A percentile compares a stretch with the other conserved stretches of the same genome.
Evolutionary conservation across 2,888 invertebrate species (phyloP).

Genomic region (Lissonota sp.): DNA sequence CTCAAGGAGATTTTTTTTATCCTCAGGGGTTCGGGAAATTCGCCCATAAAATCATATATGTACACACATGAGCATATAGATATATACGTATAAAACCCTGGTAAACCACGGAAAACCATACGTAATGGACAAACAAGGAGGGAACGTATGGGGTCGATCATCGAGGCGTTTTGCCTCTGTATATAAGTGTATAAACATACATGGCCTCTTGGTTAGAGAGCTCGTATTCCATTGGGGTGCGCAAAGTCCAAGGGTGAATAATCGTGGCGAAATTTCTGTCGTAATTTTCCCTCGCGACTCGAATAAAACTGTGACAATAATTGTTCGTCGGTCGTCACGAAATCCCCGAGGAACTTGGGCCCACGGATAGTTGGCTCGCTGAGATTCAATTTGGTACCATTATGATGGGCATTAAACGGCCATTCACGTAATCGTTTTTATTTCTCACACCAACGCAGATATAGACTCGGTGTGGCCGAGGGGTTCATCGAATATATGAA

Average conservation of each 20-base stretch:
- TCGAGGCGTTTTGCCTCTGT: conserved; percentile 62
- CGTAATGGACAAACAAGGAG: conserved; percentile 78
- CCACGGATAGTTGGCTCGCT: conserved; percentile 74
- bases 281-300: not conserved
- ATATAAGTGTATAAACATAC: conserved; percentile 11
- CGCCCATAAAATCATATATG: conserved; percentile 25
- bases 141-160: conserved; percentile 77
- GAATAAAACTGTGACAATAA: conserved; percentile 69
- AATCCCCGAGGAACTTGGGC: conserved; percentile 69
- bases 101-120: conserved; percentile 77
- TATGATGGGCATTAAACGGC: conserved; percentile 74
- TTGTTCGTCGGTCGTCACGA: conserved; percentile 62
- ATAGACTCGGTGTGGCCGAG: conserved; percentile 9
- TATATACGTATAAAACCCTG: conserved; percentile 67
- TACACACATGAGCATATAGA: not conserved
- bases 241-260: conserved; percentile 60
- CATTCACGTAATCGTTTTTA: conserved; percentile 70
- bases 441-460: conserved; percentile 60
- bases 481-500: not conserved
- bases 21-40: not conserved
- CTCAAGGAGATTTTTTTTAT: conserved; percentile 61
- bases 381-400: conserved; percentile 79
- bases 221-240: conserved; percentile 69
- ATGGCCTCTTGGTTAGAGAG: conserved; percentile 29
- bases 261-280: conserved; percentile 70